Base-by-base conservation (phyloP, 2,113 vertebrate genomes). In the Electrona antarctica region DNA sequence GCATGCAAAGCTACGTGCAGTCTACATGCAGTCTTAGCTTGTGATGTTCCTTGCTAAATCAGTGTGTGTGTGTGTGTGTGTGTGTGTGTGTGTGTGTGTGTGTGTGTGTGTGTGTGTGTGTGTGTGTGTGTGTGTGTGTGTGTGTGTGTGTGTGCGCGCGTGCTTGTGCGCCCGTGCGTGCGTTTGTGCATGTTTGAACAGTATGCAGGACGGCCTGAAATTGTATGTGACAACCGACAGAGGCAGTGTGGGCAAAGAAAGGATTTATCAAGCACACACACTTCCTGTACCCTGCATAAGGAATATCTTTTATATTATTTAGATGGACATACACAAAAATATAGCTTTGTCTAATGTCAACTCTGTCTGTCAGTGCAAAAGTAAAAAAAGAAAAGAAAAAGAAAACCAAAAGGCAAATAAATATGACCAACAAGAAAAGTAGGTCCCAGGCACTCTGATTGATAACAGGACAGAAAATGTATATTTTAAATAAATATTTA, bases 191-290 rank as follows among this genome's bases (percentile, higher is more conserved):
- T 15, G 33, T 79, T 41, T 15, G 48, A 63, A 45, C 14, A 63
- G 45, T 15, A 11, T n/a, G 54, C 49, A 10, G 56, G 58, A 49
- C 1, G 21, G 33, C 46, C 1, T 65, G 64, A 12, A 54, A 61
- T 66, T 64, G 73, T 61, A 60, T 67, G 78, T 67, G 73, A 63
- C n/a, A 61, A 78, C 74, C 15, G 15, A 64, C 69, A 63, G 69
- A 76, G 70, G 61, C 60, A 45, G 62, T 28, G 8, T 76, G 71
- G 70, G 78, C 74, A 78, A 72, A 78, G 63, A 74, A 61, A 83
- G 71, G 60, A 15, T 41, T 68, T 64, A 73, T 73, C 59, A 77
- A 60, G 56, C 47, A 54, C 33, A 76, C 65, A 48, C 49, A 11
- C 41, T 29, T 3, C 58, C 64, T 8, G 2, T 6, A 29, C n/a